Conservation (phyloP, 2,888 invertebrate species). For the Drosophila paracracens region DNA sequence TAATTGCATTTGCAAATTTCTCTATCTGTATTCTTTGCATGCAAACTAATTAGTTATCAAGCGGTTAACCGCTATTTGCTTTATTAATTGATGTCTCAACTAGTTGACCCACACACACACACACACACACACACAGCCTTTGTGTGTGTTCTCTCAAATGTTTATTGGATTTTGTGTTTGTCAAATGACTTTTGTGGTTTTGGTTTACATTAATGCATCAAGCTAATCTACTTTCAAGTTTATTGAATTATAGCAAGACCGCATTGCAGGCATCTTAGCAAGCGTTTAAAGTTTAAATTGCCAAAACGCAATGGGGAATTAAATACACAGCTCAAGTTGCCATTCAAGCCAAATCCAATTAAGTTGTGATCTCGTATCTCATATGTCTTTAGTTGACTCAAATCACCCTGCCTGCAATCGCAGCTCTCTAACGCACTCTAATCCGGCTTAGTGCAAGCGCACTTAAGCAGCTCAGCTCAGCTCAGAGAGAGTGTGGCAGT, state of each 20-base stretch:
- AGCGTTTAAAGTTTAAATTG: constrained; percentile 20
- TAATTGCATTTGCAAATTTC: constrained; percentile 66
- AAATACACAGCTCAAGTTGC: not conserved
- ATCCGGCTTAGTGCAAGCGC: constrained; percentile 10
- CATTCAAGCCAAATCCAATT: constrained; percentile 19
- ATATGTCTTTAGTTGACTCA: not conserved
- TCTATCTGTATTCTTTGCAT: constrained; percentile 15
- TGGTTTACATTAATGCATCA: constrained; percentile 4
- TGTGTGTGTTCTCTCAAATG: constrained; percentile 3
- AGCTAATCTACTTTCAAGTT: constrained; percentile 11
- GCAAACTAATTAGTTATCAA: constrained; percentile 46
- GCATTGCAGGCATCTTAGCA: constrained; percentile 15
- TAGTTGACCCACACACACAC: constrained; percentile 20
- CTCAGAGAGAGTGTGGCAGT: not conserved
- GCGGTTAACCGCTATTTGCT: constrained; percentile 69
- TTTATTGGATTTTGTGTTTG: constrained; percentile 41
- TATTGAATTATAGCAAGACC: constrained; percentile 7
- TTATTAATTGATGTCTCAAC: constrained; percentile 64
- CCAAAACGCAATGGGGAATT: constrained; percentile 9
- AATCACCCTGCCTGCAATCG: constrained; percentile 11
- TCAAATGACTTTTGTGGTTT: constrained; percentile 24
- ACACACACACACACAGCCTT: not conserved
- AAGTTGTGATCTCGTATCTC: constrained; percentile 10
- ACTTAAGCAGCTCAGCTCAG: constrained; percentile 1
- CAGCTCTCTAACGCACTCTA: constrained; percentile 26